A percentile compares a stretch with the other conserved stretches of the same genome.
Evolutionary conservation across 2,888 invertebrate genomes (phyloP).

Genomic region (Protonemura montana): DNA sequence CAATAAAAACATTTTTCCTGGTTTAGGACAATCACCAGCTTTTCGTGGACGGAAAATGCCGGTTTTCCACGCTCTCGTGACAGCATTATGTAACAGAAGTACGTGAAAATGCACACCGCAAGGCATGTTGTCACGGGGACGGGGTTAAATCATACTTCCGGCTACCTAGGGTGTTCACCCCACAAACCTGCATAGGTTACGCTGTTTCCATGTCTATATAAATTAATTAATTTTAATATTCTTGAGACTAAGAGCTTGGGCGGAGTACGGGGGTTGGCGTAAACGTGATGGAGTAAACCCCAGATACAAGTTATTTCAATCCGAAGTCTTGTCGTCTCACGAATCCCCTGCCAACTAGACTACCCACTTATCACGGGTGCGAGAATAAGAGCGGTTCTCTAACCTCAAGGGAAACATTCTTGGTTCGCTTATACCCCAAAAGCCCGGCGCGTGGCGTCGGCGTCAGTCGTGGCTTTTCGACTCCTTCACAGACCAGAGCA

Average conservation of each 20-base stretch:
- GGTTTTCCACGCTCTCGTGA: not conserved
- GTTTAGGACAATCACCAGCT: not conserved
- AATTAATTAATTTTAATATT: slow-evolving; percentile 41
- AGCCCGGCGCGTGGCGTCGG: not conserved
- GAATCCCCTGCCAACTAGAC: slow-evolving; percentile 32
- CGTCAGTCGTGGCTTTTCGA: not conserved
- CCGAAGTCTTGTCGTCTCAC: slow-evolving; percentile 23
- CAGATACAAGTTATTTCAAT: slow-evolving; percentile 38
- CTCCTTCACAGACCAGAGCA: not conserved
- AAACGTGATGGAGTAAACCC: slow-evolving; percentile 32
- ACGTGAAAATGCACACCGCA: not conserved
- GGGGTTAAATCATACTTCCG: not conserved
- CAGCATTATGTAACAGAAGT: not conserved
- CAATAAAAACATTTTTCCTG: not conserved
- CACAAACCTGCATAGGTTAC: not conserved
- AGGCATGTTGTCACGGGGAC: not conserved
- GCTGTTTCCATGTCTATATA: slow-evolving; percentile 20
- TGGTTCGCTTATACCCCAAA: not conserved
- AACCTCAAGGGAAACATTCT: slow-evolving; percentile 36
- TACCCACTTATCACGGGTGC: slow-evolving; percentile 37
- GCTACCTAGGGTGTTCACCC: not conserved
- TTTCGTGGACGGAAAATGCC: not conserved
- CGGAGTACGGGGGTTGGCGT: slow-evolving; percentile 18
- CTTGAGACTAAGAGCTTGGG: not conserved
- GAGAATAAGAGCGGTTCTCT: slow-evolving; percentile 7